Base-by-base conservation (phyloP, 1,140 invertebrate species). In the Anastrepha ludens region DNA sequence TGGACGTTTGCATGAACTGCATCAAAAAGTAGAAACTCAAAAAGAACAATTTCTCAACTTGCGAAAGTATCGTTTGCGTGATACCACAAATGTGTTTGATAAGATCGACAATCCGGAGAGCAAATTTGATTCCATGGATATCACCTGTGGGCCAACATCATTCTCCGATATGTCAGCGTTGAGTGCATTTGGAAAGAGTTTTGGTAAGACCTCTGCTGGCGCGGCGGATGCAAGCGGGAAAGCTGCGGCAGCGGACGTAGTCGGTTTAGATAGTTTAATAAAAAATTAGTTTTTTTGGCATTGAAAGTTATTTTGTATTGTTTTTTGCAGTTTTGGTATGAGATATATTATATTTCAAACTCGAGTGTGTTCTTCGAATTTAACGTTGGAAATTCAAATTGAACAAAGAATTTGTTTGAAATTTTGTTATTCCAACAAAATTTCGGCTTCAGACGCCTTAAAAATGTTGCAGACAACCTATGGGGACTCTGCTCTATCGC, bases 1-100 rank as follows among this genome's bases (percentile, higher is more conserved):
- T 78, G 97, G 97, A 0, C 95, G 96, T 86, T 91, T 98, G 39
- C 97, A 98, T 90, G 95, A 96, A 2, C 95, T 98, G 1, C 97
- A 98, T 93, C 94, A 96, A 89, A 95, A 95, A 87, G 96, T 95
- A 0, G 95, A 97, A 89, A 95, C 95, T 6, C 97, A 97, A 90
- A 98, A 98, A 93, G 96, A 97, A 89, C 96, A 97, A 81, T 98
- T 97, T 91, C 93, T 97, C 0, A 97, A 97, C 90, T 95, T 97
- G 65, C 93, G 97, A 29, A 97, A 96, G 90, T 96, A 97, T 88
- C 94, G 97, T 7, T 94, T 97, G 50, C 96, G 97, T 88, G 97
- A 98, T 90, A 94, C 94, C 55, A 96, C 95, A 9, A 96, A 98
- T 91, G 96, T 98, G 4, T 98, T 98, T 90, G 96, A 97, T 17